phyloP scores from a whole-genome alignment of 2,797 vertebrate genomes.

The Champsocephalus esox region DNA sequence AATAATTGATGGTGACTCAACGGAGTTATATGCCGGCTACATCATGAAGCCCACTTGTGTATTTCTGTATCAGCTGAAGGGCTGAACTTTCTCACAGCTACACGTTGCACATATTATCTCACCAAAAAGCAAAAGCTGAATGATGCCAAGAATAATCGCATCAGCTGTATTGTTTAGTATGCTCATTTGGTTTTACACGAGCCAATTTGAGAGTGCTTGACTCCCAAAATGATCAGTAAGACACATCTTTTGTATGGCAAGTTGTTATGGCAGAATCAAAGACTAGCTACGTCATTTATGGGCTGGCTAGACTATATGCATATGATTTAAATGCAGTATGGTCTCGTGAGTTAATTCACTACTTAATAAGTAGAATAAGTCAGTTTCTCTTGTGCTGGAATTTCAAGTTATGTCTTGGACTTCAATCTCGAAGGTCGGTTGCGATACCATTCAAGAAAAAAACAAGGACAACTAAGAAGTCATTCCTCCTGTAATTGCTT shows the following conservation, averaged over 20 bases:
- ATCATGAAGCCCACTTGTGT: conserved; percentile 35
- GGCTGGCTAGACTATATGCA: not conserved
- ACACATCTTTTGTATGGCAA: not conserved
- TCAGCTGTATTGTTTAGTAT: not conserved
- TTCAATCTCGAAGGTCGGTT: conserved; percentile 4
- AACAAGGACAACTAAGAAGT: not conserved
- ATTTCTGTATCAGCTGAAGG: conserved; percentile 34
- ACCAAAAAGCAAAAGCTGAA: not conserved
- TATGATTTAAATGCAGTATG: conserved; percentile 1
- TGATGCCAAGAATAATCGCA: not conserved
- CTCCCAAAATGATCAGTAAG: not conserved
- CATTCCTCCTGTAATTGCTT: not conserved
- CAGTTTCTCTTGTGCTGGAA: not conserved
- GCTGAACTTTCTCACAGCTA: conserved; percentile 12
- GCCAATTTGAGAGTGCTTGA: not conserved
- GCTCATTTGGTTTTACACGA: conserved; percentile 7
- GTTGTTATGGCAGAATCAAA: not conserved
- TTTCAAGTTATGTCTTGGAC: not conserved
- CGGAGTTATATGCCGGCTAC: conserved; percentile 36
- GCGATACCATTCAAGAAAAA: not conserved
- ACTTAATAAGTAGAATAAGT: not conserved
- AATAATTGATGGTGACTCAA: conserved; percentile 68
- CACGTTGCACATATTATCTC: not conserved
- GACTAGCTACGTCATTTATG: not conserved
- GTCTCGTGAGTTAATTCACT: not conserved